Evolutionary conservation across 2,113 vertebrate genomes (phyloP), one percentile per base, ranked within the genome.

Genomic region (Ochotona curzoniae): DNA sequence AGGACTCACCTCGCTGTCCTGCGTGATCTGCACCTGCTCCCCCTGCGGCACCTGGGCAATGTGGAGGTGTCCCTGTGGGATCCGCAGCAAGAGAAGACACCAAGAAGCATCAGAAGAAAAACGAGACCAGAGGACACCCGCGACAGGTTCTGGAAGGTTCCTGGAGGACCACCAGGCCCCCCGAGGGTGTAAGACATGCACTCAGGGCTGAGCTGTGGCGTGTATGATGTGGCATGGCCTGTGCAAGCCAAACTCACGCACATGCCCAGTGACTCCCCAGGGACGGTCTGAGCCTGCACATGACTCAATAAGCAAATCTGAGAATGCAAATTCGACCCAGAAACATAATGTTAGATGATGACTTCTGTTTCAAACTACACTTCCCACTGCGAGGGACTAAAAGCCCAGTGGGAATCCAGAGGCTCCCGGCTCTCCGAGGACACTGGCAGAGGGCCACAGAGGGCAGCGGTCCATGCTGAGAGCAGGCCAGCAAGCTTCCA

Each of bases 11-110:
- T 99, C 99, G 10, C 99, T 99, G 98, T 99, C 99, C 97, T 99
- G 99, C 0, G 99, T 99, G 98, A 99, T 99, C 98, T 99, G 99
- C 28, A 99, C 99, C 97, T 99, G 99, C 93, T 99, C 99, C 4
- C 99, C 99, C 96, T 99, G 99, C 47, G 99, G 99, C 84, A 99
- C 99, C 98, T 99, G 99, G 70, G 99, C 99, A 18, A 99, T 99
- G 96, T 99, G 99, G 92, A 99, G 98, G 96, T 99, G 99, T 91
- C 99, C 99, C 98, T 99, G 99, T 92, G 99, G 99, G 96, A 99
- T 99, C 98, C 99, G 63, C 92, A 98, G 82, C 95, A 96, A 94
- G 96, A 97, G 66, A 98, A 95, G 96, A 98, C 97, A 98, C 63
- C 75, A 96, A 98, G 98, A 94, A 98, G 98, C 98, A 98, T 98